Conservation (phyloP, 1,140 invertebrate species). For the Ladona fulva region DNA sequence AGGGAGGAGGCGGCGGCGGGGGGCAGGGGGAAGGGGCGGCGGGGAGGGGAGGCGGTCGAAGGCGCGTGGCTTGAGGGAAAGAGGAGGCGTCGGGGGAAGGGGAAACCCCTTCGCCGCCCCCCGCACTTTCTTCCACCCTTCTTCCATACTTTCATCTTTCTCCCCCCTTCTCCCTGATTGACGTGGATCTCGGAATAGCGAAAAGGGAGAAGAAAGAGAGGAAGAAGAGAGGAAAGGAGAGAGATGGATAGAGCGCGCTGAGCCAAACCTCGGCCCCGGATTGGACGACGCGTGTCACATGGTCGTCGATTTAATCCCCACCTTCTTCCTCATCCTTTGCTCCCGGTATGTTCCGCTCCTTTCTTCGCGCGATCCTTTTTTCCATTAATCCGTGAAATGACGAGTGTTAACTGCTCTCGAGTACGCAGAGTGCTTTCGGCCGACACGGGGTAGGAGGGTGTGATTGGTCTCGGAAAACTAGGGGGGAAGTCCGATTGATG, state of each 20-base stretch:
- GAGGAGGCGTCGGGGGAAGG: background rate
- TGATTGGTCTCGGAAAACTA: no score
- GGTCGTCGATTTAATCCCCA: background rate
- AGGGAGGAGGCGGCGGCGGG: background rate
- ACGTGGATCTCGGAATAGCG: background rate
- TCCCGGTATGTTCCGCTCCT: background rate
- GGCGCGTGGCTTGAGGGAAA: background rate
- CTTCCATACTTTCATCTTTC: no score
- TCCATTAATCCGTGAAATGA: background rate
- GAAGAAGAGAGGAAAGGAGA: background rate
- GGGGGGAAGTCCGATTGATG: background rate
- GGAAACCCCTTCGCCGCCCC: background rate
- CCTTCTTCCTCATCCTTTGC: background rate
- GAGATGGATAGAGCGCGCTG: background rate
- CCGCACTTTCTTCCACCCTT: no score
- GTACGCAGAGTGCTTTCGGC: background rate
- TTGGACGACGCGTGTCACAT: background rate
- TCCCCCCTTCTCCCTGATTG: background rate
- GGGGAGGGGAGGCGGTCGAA: background rate
- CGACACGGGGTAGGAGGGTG: background rate
- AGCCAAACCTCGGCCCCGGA: background rate
- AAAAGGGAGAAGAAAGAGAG: background rate
- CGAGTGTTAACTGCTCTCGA: background rate
- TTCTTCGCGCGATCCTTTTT: background rate
- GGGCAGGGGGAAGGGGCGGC: background rate